Evolutionary conservation across 2,797 vertebrate species (phyloP).

Genomic region (Ptychobarbus kaznakovi): DNA sequence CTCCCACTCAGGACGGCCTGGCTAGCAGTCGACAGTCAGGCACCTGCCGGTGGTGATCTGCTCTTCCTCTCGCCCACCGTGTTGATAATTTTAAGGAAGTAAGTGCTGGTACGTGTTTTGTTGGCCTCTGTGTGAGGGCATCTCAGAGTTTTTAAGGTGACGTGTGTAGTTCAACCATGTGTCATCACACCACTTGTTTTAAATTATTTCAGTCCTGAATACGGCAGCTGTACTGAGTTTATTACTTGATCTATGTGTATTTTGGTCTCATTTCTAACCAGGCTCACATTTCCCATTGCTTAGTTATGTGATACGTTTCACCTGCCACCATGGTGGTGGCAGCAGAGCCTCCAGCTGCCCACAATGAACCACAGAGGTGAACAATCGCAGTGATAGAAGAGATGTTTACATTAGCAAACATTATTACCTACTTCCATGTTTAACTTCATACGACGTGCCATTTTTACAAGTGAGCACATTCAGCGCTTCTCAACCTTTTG

Average conservation of each 20-base stretch:
- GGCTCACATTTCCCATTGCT: conserved; percentile 32
- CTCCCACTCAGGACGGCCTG: conserved; percentile 30
- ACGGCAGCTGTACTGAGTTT: conserved; percentile 7
- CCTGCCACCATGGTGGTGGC: conserved; percentile 29
- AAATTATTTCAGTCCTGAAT: conserved; percentile 19
- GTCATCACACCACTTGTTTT: conserved; percentile 28
- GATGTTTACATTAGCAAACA: conserved; percentile 4
- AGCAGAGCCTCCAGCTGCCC: conserved; percentile 29
- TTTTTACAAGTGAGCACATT: neutral
- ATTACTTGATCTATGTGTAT: neutral
- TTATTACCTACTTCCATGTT: neutral
- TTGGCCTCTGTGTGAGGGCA: conserved; percentile 16
- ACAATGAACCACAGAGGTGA: conserved; percentile 2
- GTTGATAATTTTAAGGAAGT: conserved; percentile 38
- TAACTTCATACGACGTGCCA: neutral
- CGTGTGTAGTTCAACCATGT: conserved; percentile 26
- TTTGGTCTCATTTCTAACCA: conserved; percentile 21
- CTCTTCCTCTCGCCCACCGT: neutral
- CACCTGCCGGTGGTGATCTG: conserved; percentile 21
- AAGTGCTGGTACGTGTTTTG: conserved; percentile 21
- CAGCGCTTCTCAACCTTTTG: neutral
- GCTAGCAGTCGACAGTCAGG: conserved; percentile 32
- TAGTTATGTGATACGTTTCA: conserved; percentile 45
- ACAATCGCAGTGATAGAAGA: neutral
- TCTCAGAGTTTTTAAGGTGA: neutral